Evolutionary conservation across 2,888 invertebrate genomes (phyloP).

Genomic region (Gasteruption jaculator): DNA sequence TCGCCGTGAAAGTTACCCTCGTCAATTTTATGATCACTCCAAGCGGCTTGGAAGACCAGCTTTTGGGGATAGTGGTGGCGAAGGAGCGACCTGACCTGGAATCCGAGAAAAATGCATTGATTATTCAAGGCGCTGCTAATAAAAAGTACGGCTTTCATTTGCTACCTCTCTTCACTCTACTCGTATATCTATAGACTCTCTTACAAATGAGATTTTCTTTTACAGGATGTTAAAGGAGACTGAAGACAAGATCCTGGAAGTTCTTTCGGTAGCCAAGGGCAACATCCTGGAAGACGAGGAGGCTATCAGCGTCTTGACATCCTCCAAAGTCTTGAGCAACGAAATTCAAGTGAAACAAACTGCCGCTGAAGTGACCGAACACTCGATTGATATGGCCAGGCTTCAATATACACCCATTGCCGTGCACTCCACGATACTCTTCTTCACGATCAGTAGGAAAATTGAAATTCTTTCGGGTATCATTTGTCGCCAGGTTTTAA

Average conservation of each 20-base stretch:
- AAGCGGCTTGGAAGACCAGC: slow-evolving; percentile 83
- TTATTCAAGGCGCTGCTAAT: slow-evolving; percentile 83
- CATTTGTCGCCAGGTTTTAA: neutral
- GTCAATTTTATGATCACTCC: slow-evolving; percentile 91
- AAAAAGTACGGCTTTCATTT: slow-evolving; percentile 52
- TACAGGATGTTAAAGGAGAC: slow-evolving; percentile 74
- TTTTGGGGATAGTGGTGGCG: slow-evolving; percentile 86
- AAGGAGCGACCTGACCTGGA: slow-evolving; percentile 89
- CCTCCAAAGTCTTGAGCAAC: slow-evolving; percentile 84
- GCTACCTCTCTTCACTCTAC: neutral
- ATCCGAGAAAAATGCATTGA: slow-evolving; percentile 82
- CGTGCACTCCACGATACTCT: slow-evolving; percentile 81
- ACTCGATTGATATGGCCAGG: slow-evolving; percentile 81
- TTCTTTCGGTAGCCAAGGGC: slow-evolving; percentile 67
- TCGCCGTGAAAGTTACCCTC: slow-evolving; percentile 85
- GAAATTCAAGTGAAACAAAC: slow-evolving; percentile 90
- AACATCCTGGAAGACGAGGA: slow-evolving; percentile 89
- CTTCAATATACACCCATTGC: slow-evolving; percentile 88
- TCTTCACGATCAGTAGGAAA: slow-evolving; percentile 78
- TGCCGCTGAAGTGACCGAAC: slow-evolving; percentile 84
- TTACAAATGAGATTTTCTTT: slow-evolving; percentile 4
- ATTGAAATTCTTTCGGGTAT: neutral
- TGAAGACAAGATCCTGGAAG: slow-evolving; percentile 84
- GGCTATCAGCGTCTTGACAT: slow-evolving; percentile 79
- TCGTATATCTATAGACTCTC: neutral